Percentiles rank a stretch among this genome's conserved stretches.
Evolutionary conservation across 2,797 vertebrate genomes (phyloP).

Genomic region (Ibycter americanus): DNA sequence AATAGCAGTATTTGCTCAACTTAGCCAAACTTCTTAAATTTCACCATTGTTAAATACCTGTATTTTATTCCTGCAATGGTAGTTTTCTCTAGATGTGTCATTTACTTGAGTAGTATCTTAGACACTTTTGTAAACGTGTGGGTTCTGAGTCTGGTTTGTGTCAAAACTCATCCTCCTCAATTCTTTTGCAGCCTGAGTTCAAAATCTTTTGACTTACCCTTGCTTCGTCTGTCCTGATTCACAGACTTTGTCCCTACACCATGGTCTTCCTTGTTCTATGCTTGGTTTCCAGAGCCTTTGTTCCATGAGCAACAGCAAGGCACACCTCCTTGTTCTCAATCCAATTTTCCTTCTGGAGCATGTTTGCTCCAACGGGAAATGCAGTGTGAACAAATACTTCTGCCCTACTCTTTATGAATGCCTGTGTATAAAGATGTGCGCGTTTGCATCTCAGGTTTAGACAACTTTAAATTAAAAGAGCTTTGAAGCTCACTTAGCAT

Average conservation of each 20-base stretch:
- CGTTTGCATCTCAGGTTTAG: background rate
- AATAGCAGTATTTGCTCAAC: background rate
- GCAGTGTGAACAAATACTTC: background rate
- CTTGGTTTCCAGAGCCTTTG: background rate
- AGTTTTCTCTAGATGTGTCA: background rate
- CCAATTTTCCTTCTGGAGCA: background rate
- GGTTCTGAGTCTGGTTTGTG: background rate
- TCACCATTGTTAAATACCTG: background rate
- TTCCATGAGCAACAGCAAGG: background rate
- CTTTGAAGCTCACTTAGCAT: background rate
- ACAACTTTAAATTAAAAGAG: background rate
- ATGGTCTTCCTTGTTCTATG: background rate
- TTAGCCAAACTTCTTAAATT: background rate
- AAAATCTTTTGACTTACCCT: background rate
- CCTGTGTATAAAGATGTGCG: fast-evolving
- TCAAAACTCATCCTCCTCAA: background rate
- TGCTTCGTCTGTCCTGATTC: background rate
- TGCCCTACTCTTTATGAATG: background rate
- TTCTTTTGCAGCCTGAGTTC: background rate
- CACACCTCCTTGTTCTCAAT: background rate
- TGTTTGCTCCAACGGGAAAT: background rate
- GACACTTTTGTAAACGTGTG: background rate
- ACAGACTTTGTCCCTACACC: background rate
- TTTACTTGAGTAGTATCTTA: background rate
- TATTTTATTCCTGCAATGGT: background rate